Conservation (phyloP, 2,797 vertebrate species). For the Falco berigora region DNA sequence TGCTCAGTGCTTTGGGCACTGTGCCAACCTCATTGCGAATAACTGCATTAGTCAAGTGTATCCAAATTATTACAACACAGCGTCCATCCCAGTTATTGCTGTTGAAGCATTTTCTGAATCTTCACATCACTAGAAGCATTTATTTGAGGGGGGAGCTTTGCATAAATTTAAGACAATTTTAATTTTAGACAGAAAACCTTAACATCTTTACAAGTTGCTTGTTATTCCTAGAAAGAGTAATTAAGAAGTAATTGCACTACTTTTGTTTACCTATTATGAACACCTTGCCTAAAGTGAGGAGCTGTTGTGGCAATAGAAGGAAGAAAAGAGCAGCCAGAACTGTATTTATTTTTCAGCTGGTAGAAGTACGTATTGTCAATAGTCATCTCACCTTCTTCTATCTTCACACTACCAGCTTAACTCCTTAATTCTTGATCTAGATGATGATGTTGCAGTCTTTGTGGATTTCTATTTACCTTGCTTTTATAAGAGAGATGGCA, state of each 20-base stretch:
- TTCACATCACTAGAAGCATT: constrained; percentile 65
- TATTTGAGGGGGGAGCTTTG: constrained; percentile 62
- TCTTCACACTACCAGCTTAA: neutral
- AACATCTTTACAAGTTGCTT: constrained; percentile 20
- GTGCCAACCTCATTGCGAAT: constrained; percentile 80
- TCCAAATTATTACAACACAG: constrained; percentile 82
- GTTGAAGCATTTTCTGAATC: constrained; percentile 75
- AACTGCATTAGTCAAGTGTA: constrained; percentile 84
- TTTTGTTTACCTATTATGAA: neutral
- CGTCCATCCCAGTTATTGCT: constrained; percentile 79
- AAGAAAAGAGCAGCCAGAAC: neutral
- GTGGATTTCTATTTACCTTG: neutral
- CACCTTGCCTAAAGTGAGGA: neutral
- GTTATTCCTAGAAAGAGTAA: constrained; percentile 16
- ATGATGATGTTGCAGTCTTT: neutral
- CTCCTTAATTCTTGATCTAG: neutral
- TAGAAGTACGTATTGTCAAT: neutral
- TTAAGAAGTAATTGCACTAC: neutral
- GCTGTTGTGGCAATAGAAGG: neutral
- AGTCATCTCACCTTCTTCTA: neutral
- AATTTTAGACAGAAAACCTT: constrained; percentile 50
- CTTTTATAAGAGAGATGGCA: neutral
- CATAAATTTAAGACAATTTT: constrained; percentile 56
- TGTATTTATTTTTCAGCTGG: neutral
- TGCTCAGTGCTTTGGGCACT: constrained; percentile 77